Base-by-base conservation (phyloP, 2,888 invertebrate species). In the Drosophila rubida region DNA sequence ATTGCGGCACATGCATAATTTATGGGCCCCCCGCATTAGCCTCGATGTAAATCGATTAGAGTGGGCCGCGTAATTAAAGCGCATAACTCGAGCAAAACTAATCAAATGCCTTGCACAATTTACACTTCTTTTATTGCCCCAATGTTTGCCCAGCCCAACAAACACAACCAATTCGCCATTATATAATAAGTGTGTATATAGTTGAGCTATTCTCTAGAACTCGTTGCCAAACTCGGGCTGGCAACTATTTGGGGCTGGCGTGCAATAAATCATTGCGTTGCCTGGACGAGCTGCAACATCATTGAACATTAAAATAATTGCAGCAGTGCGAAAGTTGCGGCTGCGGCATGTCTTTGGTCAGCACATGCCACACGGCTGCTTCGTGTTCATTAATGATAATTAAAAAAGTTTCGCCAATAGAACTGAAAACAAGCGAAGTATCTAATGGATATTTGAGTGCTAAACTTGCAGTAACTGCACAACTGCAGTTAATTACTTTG, bases 221-320 rank as follows among this genome's bases (percentile, higher is more conserved):
- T 44, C 27, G 39, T 27, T 49, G 14, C 30, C 7, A 19, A 59
- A 63, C 63, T 73, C 48, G 53, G 45, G 46, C 55, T 57, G 54
- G 27, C 14, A 60, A 63, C 53, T 58, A 50, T 22, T 41, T 23
- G 23, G 42, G 49, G 61, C 39, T 58, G 25, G 32, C 39, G 37
- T 72, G 76, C 69, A 68, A 81, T 81, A 81, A 81, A 81, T 81
- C 80, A 81, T 85, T 78, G 73, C 76, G 67, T 60, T 85, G 70
- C 49, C 85, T 75, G 72, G 72, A 66, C 65, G 70, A 82, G 60
- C 64, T 78, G 85, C 80, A 85, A 85, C 80, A 85, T 80, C 80
- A 81, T 82, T 81, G 80, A 81, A 81, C 80, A 81, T 81, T 81
- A 81, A 81, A 81, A 81, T 81, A 81, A 81, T 81, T 81, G 85